Conservation (phyloP, 2,888 invertebrate species). For the Sesia apiformis region DNA sequence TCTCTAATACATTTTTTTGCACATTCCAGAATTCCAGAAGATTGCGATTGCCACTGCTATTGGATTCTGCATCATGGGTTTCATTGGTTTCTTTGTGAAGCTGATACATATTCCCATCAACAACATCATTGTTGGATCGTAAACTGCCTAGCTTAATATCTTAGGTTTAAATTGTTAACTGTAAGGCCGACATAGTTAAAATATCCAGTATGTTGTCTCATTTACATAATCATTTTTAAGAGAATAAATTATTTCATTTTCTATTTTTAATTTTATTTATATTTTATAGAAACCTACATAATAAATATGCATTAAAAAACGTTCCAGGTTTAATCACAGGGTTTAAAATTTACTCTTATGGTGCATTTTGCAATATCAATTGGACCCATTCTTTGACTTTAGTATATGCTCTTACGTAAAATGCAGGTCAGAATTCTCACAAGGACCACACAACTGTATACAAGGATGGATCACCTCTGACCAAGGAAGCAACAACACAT, state of each 20-base stretch:
- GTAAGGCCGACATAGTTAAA: constrained; percentile 8
- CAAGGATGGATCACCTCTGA: too few species aligned
- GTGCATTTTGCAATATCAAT: too few species aligned
- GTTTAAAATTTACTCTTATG: too few species aligned
- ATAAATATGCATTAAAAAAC: background rate
- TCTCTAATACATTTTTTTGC: constrained; percentile 6
- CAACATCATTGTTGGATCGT: constrained; percentile 93
- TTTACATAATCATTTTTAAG: constrained; percentile 29
- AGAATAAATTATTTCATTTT: constrained; percentile 61
- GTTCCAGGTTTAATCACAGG: too few species aligned
- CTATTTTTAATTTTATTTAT: constrained; percentile 14
- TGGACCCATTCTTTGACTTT: too few species aligned
- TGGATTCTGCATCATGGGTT: constrained; percentile 99
- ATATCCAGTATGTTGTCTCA: constrained; percentile 15
- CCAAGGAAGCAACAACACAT: too few species aligned
- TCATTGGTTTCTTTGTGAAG: constrained; percentile 99
- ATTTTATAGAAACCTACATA: background rate
- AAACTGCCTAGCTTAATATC: constrained; percentile 50
- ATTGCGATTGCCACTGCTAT: constrained; percentile 99
- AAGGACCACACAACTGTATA: too few species aligned
- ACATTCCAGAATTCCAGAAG: constrained; percentile 95
- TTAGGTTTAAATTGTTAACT: constrained; percentile 4
- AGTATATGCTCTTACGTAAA: too few species aligned
- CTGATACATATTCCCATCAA: constrained; percentile 99
- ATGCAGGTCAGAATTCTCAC: too few species aligned